Percentiles rank a stretch among this genome's conserved stretches.
These are phyloP conservation scores for Scaptomyza graminum DNA, from an alignment of 1,140 invertebrate species.

Conservation along the genomic window DNA sequence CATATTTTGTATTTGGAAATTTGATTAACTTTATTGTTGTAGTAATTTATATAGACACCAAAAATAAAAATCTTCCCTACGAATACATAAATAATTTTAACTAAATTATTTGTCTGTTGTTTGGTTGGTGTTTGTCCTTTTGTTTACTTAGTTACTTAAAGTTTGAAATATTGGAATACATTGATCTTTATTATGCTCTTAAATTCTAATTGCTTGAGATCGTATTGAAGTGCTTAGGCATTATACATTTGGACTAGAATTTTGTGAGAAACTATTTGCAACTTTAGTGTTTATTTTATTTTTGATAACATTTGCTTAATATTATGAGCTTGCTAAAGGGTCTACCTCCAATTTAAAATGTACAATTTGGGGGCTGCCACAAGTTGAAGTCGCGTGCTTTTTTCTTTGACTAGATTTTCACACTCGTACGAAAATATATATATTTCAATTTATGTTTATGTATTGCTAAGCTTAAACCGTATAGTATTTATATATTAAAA, in stretches of 20 bases:
- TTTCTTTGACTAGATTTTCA: constrained; percentile 74
- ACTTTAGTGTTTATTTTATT: constrained; percentile 1
- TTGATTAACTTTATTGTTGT: constrained; percentile 22
- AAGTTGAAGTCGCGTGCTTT: constrained; percentile 30
- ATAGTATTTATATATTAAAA: background rate
- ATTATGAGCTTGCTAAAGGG: constrained; percentile 21
- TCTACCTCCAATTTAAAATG: constrained; percentile 20
- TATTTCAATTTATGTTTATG: constrained; percentile 16
- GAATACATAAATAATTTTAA: constrained; percentile 61
- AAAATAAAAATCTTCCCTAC: constrained; percentile 59
- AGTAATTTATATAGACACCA: constrained; percentile 77
- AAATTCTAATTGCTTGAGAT: constrained; percentile 11
- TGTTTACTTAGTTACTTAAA: constrained; percentile 11
- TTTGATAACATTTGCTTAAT: constrained; percentile 21
- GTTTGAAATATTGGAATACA: background rate
- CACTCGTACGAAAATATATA: constrained; percentile 62
- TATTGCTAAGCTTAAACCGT: constrained; percentile 38
- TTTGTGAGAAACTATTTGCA: constrained; percentile 9
- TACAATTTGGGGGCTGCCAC: constrained; percentile 42
- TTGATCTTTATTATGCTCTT: constrained; percentile 6
- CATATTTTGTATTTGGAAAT: constrained; percentile 2
- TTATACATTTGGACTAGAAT: constrained; percentile 42
- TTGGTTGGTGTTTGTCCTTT: background rate
- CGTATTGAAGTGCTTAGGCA: background rate
- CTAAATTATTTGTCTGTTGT: constrained; percentile 57